Evolutionary conservation across 64 coral and sea anemone species (phyloP), one percentile per base, ranked within the genome.

Genomic region (Orbicella faveolata): DNA sequence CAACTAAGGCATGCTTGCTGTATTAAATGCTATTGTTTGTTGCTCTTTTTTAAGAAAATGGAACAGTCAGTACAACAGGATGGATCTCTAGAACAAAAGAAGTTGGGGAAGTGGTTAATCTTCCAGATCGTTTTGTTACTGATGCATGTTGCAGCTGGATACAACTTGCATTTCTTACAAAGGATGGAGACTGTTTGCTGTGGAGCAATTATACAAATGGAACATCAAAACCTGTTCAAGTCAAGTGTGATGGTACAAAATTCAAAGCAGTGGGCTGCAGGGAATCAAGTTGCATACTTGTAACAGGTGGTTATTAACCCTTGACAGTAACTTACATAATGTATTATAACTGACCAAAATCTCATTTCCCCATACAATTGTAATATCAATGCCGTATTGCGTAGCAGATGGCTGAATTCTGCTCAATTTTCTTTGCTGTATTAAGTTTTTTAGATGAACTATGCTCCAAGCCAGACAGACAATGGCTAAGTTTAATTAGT

Each of bases 201-300:
- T 96, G 94, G 94, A 90, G 65, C 87, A 84, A 90, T 72, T 67
- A 86, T 75, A 93, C 90, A 37, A 83, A 79, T 23, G 54, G 69
- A 65, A 79, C 62, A 26, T 96, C 87, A 81, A 3, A 54, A 76
- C 80, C 87, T 75, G 54, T 35, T 14, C 35, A 64, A 79, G 57
- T 93, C 0, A 26, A 81, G 34, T 52, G 70, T 35, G 20, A 13
- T 74, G 75, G 63, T 21, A 30, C 15, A 55, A 41, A 89, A 70
- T 89, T 92, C 66, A 92, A 77, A 65, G 53, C 54, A 62, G 64
- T 90, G 23, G 34, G 53, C 15, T 79, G 87, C 80, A 52, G 62
- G 89, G 87, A 96, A 65, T 80, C 76, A 62, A 84, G 55, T 53
- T 85, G 89, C 33, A 91, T 81, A 76, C 37, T 61, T 77, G 14